Evolutionary conservation across 2,113 vertebrate species (phyloP).

Genomic region (Archilochus colubris): DNA sequence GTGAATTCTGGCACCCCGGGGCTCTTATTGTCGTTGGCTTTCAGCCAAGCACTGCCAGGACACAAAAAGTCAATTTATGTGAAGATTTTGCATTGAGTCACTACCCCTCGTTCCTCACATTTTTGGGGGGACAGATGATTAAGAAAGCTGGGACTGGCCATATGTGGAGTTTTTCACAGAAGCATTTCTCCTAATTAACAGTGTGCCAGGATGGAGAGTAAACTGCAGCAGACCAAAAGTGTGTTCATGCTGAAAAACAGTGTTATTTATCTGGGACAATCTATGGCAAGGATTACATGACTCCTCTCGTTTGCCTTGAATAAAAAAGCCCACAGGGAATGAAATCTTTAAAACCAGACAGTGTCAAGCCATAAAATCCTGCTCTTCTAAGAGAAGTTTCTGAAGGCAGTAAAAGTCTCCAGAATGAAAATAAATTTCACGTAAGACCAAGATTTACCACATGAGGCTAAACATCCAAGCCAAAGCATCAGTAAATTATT

Average conservation of each 20-base stretch:
- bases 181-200: background rate
- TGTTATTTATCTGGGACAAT: background rate
- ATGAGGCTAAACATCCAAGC: background rate
- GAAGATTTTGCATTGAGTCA: background rate
- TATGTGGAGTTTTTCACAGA: background rate
- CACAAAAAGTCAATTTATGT: conserved; percentile 60
- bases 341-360: background rate
- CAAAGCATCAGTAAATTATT: background rate
- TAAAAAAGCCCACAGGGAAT: background rate
- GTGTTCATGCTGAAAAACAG: background rate
- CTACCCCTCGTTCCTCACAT: background rate
- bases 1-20: background rate
- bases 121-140: background rate
- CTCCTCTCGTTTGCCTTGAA: background rate
- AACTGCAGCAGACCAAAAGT: background rate
- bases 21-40: conserved; percentile 51
- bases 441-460: background rate
- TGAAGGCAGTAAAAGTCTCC: conserved; percentile 1
- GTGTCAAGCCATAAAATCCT: background rate
- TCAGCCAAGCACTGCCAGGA: conserved; percentile 41
- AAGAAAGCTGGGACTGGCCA: background rate
- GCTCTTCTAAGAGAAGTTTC: background rate
- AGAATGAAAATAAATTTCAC: conserved; percentile 8
- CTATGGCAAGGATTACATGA: background rate
- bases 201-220: background rate